Conservation (phyloP, 2,797 vertebrate species). For the Pseudocheirus occidentalis region DNA sequence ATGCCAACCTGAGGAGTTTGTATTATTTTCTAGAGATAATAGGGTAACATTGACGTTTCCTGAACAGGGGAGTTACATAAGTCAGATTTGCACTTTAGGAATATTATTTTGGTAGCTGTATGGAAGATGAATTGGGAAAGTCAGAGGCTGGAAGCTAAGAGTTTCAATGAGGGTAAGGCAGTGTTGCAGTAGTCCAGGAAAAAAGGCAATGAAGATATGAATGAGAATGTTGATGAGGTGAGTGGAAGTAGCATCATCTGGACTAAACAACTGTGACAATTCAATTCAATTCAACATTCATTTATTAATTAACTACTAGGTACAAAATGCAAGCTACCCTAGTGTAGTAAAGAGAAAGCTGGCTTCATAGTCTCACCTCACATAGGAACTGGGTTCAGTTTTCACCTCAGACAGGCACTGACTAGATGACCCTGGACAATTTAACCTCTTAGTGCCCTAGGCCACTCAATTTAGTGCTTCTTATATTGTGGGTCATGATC, state of each 20-base stretch:
- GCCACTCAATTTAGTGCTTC: background rate
- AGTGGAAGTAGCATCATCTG: background rate
- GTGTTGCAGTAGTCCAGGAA: background rate
- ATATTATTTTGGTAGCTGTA: background rate
- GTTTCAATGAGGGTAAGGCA: background rate
- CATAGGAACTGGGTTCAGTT: background rate
- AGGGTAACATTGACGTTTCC: background rate
- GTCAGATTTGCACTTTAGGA: background rate
- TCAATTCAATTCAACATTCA: background rate
- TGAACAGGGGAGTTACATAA: background rate
- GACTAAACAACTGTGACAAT: background rate
- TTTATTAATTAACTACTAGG: background rate
- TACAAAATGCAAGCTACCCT: background rate
- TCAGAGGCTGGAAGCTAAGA: background rate
- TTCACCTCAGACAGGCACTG: background rate
- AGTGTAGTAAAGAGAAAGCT: background rate
- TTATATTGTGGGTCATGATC: too few relatives aligned
- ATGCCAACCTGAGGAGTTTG: background rate
- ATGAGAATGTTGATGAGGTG: background rate
- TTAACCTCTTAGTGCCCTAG: background rate
- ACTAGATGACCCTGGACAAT: background rate
- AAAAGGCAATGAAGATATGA: background rate
- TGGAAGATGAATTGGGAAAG: background rate
- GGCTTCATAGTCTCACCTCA: background rate
- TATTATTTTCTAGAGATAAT: background rate